phyloP scores from a whole-genome alignment of 2,113 vertebrate species.

The Mesembrinibis cayennensis region DNA sequence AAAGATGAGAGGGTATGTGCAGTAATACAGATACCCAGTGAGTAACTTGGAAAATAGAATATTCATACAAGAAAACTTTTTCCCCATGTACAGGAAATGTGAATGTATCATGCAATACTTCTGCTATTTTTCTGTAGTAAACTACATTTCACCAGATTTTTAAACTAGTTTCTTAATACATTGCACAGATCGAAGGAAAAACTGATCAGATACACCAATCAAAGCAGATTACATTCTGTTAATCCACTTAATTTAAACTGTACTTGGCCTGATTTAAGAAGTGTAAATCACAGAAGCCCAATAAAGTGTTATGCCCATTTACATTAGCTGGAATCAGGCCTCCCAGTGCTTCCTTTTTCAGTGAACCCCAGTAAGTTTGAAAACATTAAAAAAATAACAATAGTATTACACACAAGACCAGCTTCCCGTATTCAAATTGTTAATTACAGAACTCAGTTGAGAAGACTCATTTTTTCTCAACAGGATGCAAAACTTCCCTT shows the following conservation, averaged over 20 bases:
- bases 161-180: background rate
- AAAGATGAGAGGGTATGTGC: background rate
- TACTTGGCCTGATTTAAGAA: background rate
- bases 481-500: background rate
- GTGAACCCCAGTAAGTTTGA: background rate
- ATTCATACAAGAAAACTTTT: background rate
- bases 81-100: background rate
- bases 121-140: background rate
- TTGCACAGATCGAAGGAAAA: background rate
- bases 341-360: background rate
- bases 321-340: background rate
- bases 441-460: background rate
- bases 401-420: background rate
- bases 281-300: background rate
- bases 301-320: background rate
- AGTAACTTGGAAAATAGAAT: background rate
- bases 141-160: background rate
- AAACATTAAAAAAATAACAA: background rate
- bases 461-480: background rate
- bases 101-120: background rate
- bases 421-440: background rate
- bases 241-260: constrained; percentile 35
- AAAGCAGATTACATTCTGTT: background rate
- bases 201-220: background rate
- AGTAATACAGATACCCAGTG: background rate